These are phyloP conservation scores for Agapornis roseicollis DNA, from an alignment of 2,113 vertebrate species.

Conservation along the genomic window DNA sequence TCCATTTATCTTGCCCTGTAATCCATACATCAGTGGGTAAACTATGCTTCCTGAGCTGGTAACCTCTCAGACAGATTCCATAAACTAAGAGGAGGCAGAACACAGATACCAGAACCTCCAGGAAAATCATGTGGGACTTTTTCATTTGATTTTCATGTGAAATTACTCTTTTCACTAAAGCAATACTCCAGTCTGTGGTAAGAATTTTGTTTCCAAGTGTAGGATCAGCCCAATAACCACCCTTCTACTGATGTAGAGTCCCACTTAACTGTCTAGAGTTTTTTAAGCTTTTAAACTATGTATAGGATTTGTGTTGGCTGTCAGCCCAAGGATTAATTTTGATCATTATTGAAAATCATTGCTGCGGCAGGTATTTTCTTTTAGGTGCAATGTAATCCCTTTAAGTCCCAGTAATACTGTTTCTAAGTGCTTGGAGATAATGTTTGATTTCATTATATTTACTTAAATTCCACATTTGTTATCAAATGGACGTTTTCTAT, in stretches of 20 bases:
- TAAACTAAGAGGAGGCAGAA: not conserved
- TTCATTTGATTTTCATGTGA: no score
- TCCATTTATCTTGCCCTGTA: not conserved
- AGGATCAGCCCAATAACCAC: not conserved
- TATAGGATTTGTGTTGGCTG: not conserved
- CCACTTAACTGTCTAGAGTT: fast-evolving
- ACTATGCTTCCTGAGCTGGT: not conserved
- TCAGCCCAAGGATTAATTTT: slow-evolving; percentile 35
- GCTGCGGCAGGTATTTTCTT: not conserved
- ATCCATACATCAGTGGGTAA: not conserved
- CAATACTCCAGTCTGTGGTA: not conserved
- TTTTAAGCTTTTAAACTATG: not conserved
- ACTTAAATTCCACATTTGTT: not conserved
- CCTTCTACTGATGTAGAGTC: not conserved
- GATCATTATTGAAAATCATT: slow-evolving; percentile 24
- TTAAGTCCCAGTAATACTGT: not conserved
- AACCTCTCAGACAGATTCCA: not conserved
- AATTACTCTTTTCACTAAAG: not conserved
- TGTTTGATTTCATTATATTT: not conserved
- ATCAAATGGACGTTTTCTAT: not conserved
- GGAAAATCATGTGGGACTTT: not conserved
- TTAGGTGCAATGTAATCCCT: slow-evolving; percentile 22
- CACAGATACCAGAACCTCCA: not conserved
- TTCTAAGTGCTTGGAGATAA: not conserved
- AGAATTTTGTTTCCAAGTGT: not conserved